A percentile compares a stretch with the other conserved stretches of the same genome.
Evolutionary conservation across 2,113 vertebrate genomes (phyloP).

Genomic region (Nestor notabilis): DNA sequence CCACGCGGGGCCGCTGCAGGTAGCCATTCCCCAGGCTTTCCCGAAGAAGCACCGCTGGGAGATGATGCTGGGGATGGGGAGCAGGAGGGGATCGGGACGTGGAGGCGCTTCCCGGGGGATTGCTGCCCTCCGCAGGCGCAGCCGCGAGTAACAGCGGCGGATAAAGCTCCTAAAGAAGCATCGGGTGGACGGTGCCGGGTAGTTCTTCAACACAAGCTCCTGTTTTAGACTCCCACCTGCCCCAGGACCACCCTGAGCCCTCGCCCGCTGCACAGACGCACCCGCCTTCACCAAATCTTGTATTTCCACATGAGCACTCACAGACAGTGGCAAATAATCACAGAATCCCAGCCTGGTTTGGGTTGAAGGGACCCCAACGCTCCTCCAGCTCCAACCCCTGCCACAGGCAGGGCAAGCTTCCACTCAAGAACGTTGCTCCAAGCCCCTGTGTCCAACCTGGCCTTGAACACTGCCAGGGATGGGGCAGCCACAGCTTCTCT

Average conservation of each 20-base stretch:
- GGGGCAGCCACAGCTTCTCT: too few relatives aligned
- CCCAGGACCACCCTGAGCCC: background rate
- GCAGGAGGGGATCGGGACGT: background rate
- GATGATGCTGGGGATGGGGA: background rate
- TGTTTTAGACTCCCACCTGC: too few relatives aligned
- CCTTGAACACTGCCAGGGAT: too few relatives aligned
- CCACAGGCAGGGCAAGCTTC: accelerated
- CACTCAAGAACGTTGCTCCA: background rate
- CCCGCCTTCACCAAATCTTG: accelerated
- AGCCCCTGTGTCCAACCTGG: too few relatives aligned
- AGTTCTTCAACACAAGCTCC: accelerated
- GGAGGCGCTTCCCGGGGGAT: background rate
- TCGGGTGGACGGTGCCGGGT: too few relatives aligned
- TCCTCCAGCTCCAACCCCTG: accelerated
- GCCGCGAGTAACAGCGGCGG: background rate
- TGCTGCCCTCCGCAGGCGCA: background rate
- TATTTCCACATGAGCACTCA: background rate
- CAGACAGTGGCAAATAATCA: accelerated
- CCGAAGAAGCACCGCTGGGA: background rate
- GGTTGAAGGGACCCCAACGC: background rate
- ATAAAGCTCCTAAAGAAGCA: too few relatives aligned
- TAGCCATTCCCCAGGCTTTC: background rate
- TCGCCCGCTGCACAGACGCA: accelerated
- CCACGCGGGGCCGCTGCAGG: background rate
- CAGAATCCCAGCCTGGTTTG: background rate